Evolutionary conservation across 2,113 vertebrate genomes (phyloP).

Genomic region (Pterocles burchelli): DNA sequence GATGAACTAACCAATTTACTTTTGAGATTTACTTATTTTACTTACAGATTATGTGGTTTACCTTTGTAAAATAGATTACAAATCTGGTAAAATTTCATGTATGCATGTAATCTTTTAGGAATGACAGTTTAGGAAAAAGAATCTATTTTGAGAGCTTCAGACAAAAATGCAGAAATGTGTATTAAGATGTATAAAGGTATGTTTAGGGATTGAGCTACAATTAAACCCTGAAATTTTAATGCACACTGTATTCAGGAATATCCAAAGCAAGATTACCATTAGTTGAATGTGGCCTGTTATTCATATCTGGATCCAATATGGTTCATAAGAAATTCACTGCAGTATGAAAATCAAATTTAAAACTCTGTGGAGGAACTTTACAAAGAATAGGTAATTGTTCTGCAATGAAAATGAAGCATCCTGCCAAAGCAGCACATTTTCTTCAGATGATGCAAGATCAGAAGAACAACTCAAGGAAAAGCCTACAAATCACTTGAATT

Average conservation of each 20-base stretch:
- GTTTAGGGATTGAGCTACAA: not conserved
- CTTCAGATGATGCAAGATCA: slow-evolving; percentile 4
- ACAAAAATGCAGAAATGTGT: not conserved
- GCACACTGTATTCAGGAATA: not conserved
- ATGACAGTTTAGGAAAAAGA: not conserved
- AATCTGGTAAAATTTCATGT: not conserved
- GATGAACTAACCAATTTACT: not conserved
- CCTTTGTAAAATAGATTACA: not conserved
- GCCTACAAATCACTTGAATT: not conserved
- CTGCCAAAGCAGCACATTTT: not conserved
- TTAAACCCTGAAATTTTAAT: not conserved
- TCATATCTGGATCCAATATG: not conserved
- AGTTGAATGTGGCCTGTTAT: not conserved
- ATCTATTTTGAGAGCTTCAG: not conserved
- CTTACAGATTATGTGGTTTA: not conserved
- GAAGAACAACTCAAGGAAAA: slow-evolving; percentile 8
- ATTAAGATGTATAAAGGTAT: not conserved
- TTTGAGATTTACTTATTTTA: not conserved
- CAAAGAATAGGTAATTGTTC: not conserved
- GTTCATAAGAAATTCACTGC: not conserved
- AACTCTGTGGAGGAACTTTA: not conserved
- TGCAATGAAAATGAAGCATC: not conserved
- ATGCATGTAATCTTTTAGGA: not conserved
- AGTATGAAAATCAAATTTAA: not conserved
- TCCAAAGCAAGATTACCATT: not conserved